Evolutionary conservation across 1,140 invertebrate genomes (phyloP).

Genomic region (Nixonia krombeini): DNA sequence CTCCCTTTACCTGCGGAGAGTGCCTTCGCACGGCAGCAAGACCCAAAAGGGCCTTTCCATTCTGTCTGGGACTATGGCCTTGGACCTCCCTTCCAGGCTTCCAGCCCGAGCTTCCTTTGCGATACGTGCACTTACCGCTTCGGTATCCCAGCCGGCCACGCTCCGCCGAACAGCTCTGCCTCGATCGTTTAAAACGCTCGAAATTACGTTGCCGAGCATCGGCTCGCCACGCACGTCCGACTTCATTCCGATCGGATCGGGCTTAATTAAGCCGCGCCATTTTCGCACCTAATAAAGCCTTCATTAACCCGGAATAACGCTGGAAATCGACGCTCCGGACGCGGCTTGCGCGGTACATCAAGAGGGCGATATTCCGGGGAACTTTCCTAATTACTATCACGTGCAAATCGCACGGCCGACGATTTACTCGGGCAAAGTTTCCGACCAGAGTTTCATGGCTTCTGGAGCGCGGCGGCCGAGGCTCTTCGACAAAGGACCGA

Average conservation of each 20-base stretch:
- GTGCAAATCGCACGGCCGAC: conserved; percentile 10
- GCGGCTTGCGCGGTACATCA: too few relatives aligned
- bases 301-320: background rate
- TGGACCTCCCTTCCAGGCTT: conserved; percentile 40
- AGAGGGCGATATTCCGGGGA: background rate
- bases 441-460: conserved; percentile 6
- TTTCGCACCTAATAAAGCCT: background rate
- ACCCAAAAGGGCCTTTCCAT: conserved; percentile 54
- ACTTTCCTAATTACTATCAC: conserved; percentile 24
- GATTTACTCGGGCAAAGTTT: conserved; percentile 16
- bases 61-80: conserved; percentile 52
- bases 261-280: background rate
- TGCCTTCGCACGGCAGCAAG: conserved; percentile 31
- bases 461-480: conserved; percentile 5
- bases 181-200: too few relatives aligned
- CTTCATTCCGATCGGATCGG: background rate
- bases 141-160: background rate
- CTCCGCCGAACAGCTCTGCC: too few relatives aligned
- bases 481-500: conserved; percentile 16
- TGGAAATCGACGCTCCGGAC: conserved; percentile 5
- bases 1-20: conserved; percentile 67
- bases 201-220: too few relatives aligned
- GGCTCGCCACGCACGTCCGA: too few relatives aligned
- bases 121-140: background rate
- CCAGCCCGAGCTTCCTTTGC: background rate